Evolutionary conservation across 2,888 invertebrate genomes (phyloP), one percentile per base, ranked within the genome.

Genomic region (Monopis laevigella): DNA sequence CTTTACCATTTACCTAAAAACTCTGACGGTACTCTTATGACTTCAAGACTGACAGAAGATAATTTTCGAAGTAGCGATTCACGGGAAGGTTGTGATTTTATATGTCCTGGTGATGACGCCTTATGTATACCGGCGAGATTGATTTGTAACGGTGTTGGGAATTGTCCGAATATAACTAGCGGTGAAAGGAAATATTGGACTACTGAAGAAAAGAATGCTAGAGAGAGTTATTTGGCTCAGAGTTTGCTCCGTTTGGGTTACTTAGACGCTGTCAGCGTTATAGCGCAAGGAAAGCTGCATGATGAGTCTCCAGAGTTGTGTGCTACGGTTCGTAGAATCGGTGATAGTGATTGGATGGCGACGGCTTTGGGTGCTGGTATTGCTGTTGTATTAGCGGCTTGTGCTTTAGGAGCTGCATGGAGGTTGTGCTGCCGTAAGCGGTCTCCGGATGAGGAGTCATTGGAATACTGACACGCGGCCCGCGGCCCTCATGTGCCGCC

Each of bases 141-240:
- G 16, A 86, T 95, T 2, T 95, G 95, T 65, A 94, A 95, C 59
- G 94, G 94, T 3, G 86, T 93, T 2, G 84, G 91, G 11, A 95
- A 95, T 63, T 95, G 95, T 64, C 94, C 94, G 1, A 89, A 89
- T 58, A 71, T 86, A 11, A 86, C 88, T 1, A 65, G 72, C 18
- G 66, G 66, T 26, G 84, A 84, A 51, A 64, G 70, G 19, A 77
- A 71, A 44, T 74, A 69, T 51, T 77, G 75, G 77, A 73, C 75
- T n/a, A 56, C 66, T 2, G 78, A 74, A 58, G 78, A 81, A 17
- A 80, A 75, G 43, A 59, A 65, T 46, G 83, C 84, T 26, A 72
- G 84, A 48, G 83, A 83, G 51, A 77, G 80, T 18, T 72, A 85
- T 61, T 72, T 86, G 43, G 74, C 86, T 53, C 85, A 86, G 51